Percentiles rank a stretch among this genome's conserved stretches.
Conservation (phyloP, 2,888 invertebrate genomes). For the Melanotus villosus region DNA sequence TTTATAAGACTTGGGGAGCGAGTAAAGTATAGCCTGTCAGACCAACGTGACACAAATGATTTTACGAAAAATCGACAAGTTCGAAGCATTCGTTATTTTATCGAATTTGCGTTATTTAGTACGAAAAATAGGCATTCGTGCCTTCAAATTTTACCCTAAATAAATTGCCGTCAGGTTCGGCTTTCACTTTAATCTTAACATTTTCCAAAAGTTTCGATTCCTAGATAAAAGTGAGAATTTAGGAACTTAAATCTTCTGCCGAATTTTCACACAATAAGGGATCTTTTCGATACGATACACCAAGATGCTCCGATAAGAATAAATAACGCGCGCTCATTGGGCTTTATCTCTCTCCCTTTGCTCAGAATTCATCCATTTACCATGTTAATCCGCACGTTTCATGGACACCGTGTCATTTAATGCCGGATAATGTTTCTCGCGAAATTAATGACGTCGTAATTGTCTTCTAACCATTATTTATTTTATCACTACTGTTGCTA, state of each 20-base stretch:
- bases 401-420: constrained; percentile 66
- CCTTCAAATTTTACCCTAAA: constrained; percentile 15
- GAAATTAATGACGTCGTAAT: constrained; percentile 63
- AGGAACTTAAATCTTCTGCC: constrained; percentile 56
- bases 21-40: constrained; percentile 50
- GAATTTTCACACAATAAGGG: constrained; percentile 60
- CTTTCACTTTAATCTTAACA: background rate
- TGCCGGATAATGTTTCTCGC: constrained; percentile 62
- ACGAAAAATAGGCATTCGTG: constrained; percentile 7
- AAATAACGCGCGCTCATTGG: constrained; percentile 65
- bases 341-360: constrained; percentile 63
- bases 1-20: constrained; percentile 37
- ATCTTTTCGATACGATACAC: constrained; percentile 62
- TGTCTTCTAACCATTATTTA: constrained; percentile 51
- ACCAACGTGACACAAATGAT: constrained; percentile 40
- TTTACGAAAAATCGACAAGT: constrained; percentile 8
- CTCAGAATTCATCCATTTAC: constrained; percentile 66
- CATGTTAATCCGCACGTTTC: constrained; percentile 66
- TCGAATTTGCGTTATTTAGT: constrained; percentile 23
- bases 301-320: constrained; percentile 66
- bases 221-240: constrained; percentile 57
- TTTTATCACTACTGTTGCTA: constrained; percentile 29
- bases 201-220: constrained; percentile 51
- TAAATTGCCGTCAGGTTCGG: background rate
- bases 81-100: constrained; percentile 25